phyloP scores from a whole-genome alignment of 2,797 vertebrate genomes.

The Distichodus sexfasciatus region DNA sequence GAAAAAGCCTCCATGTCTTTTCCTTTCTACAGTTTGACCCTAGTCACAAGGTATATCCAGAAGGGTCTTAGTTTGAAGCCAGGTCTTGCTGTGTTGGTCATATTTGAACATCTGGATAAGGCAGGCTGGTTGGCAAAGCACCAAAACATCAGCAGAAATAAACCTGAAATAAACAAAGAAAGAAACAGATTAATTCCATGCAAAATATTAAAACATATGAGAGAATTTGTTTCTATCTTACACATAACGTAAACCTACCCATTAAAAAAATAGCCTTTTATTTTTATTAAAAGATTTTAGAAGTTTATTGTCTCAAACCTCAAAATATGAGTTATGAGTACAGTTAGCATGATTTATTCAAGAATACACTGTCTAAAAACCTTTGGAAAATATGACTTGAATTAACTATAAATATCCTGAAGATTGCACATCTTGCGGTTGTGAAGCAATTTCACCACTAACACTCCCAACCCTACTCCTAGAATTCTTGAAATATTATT shows the following conservation, averaged over 20 bases:
- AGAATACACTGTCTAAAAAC: too few species aligned
- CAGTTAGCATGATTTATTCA: too few species aligned
- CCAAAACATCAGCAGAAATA: slow-evolving; percentile 24
- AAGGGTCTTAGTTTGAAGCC: slow-evolving; percentile 60
- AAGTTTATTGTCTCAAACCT: too few species aligned
- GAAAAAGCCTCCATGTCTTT: slow-evolving; percentile 73
- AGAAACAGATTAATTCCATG: not conserved
- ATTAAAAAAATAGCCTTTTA: too few species aligned
- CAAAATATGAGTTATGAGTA: too few species aligned
- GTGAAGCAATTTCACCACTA: slow-evolving; percentile 18
- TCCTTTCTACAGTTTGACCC: slow-evolving; percentile 63
- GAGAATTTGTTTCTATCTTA: not conserved
- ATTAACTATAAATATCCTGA: not conserved
- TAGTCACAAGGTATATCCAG: slow-evolving; percentile 67
- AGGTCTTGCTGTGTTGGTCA: slow-evolving; percentile 57
- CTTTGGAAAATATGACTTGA: too few species aligned
- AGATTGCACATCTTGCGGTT: not conserved
- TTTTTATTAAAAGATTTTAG: too few species aligned
- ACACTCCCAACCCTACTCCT: not conserved
- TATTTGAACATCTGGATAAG: slow-evolving; percentile 46
- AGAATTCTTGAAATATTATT: slow-evolving; percentile 5
- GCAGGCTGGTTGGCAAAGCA: not conserved
- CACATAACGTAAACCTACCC: not conserved
- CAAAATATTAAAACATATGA: too few species aligned
- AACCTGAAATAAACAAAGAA: slow-evolving; percentile 35